These are phyloP conservation scores for Noturus placidus DNA, from an alignment of 2,113 vertebrate genomes.

Conservation along the genomic window DNA sequence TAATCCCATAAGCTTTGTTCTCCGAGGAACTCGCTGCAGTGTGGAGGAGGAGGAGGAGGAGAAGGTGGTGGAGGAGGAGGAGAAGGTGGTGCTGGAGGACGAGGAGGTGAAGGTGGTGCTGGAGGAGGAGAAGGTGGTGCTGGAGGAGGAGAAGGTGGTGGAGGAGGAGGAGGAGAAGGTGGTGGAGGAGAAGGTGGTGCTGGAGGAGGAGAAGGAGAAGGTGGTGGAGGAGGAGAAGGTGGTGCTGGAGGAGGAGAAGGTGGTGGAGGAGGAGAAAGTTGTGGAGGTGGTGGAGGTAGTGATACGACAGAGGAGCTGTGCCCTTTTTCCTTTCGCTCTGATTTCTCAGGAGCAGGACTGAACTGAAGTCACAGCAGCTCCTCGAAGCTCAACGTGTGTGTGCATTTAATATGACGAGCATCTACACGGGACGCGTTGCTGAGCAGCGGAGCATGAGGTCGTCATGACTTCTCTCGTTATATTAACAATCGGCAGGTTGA, in stretches of 20 bases:
- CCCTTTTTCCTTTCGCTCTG: not conserved
- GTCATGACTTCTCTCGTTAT: not conserved
- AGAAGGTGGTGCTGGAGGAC: constrained; percentile 41
- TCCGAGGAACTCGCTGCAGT: constrained; percentile 6
- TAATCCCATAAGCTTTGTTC: constrained; percentile 68
- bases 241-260: not conserved
- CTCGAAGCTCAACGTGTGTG: constrained; percentile 15
- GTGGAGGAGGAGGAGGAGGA: not conserved
- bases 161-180: not conserved
- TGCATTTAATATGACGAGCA: not conserved
- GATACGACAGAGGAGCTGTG: constrained; percentile 21
- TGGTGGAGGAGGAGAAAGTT: constrained; percentile 2
- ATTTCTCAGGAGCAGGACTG: not conserved
- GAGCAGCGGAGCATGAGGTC: constrained; percentile 31
- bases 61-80: not conserved
- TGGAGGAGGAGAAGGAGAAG: no score
- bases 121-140: not conserved
- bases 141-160: constrained; percentile 1
- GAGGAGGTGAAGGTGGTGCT: constrained; percentile 46
- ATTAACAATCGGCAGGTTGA: not conserved
- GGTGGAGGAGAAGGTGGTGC: not conserved
- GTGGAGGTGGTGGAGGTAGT: constrained; percentile 46
- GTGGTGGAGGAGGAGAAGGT: not conserved
- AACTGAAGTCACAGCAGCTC: not conserved
- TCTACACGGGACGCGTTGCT: constrained; percentile 13